Evolutionary conservation across 2,113 vertebrate genomes (phyloP), one percentile per base, ranked within the genome.

Genomic region (Uropsilus gracilis): DNA sequence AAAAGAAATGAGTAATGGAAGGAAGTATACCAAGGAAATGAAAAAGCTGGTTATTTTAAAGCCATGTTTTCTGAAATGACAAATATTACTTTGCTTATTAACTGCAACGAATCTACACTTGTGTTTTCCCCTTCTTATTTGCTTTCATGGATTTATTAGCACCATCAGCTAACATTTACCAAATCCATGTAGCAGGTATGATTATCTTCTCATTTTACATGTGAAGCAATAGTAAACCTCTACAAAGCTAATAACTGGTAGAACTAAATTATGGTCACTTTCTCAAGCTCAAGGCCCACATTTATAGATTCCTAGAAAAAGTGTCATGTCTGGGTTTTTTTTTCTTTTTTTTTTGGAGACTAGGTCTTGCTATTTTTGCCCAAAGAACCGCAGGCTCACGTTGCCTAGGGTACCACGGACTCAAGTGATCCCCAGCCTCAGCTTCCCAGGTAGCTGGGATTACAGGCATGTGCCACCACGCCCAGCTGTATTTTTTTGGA

Each of bases 31-130:
- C 86, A 34, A 86, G 10, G 39, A 90, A 34, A 86, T 8, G 39
- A 90, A 83, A 94, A 80, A 42, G 26, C 24, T 89, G 63, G 39
- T 86, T 69, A 78, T 83, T 95, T 92, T 77, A 90, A 86, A 89
- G 57, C 17, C 76, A 4, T 66, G 30, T 69, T 84, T 78, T 96
- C 37, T 82, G 13, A 88, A 93, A 76, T 3, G 28, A 12, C 53
- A 92, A 85, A 78, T 8, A 94, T 8, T 87, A 34, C 4, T 83
- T 73, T 87, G 37, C 6, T 46, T 39, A 71, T 85, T 94, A 90
- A 20, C 69, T 89, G 2, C 68, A 92, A 87, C 8, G 57, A 75
- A 90, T 85, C 76, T 84, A 72, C 22, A 90, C 10, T 44, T 78
- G 44, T 94, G 77, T 44, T 72, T 90, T 87, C 34, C 46, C 2